Percentiles rank a stretch among this genome's conserved stretches.
Evolutionary conservation across 2,888 invertebrate genomes (phyloP).

Genomic region (Torymus tubicola): DNA sequence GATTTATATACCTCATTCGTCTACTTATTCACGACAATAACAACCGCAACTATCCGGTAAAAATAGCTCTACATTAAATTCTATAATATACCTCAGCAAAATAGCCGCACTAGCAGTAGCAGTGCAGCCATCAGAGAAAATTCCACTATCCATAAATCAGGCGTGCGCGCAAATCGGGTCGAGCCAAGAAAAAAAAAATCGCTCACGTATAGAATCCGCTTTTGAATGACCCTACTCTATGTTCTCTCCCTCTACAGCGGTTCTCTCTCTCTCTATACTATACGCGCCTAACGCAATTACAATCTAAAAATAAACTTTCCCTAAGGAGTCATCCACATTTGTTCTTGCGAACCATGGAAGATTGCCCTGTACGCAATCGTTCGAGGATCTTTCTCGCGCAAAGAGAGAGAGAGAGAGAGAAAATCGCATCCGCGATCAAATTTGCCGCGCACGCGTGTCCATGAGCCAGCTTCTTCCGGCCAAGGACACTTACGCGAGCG

Average conservation of each 20-base stretch:
- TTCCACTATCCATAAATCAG: not conserved
- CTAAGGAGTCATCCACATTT: conserved; percentile 44
- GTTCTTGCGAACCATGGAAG: not conserved
- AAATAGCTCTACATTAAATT: conserved; percentile 10
- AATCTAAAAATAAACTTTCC: conserved; percentile 52
- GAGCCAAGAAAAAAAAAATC: conserved; percentile 3
- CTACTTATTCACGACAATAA: not conserved
- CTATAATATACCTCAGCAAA: no score
- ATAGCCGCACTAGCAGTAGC: no score
- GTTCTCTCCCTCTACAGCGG: not conserved
- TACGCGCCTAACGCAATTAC: conserved; percentile 43
- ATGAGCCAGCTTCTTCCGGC: conserved; percentile 69
- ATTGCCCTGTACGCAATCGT: conserved; percentile 55
- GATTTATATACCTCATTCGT: not conserved
- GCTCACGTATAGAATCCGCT: conserved; percentile 18
- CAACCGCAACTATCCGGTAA: not conserved
- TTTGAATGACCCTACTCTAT: conserved; percentile 12
- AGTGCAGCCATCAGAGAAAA: no score
- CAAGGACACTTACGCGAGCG: conserved; percentile 56
- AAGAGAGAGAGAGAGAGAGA: no score
- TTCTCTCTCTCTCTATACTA: not conserved
- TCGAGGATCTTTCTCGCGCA: conserved; percentile 57
- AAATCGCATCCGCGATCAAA: conserved; percentile 65
- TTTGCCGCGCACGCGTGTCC: conserved; percentile 65
- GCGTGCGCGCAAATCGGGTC: conserved; percentile 34